A percentile compares a stretch with the other conserved stretches of the same genome.
phyloP scores from a whole-genome alignment of 2,113 vertebrate species.

The Ramphastos sulfuratus region DNA sequence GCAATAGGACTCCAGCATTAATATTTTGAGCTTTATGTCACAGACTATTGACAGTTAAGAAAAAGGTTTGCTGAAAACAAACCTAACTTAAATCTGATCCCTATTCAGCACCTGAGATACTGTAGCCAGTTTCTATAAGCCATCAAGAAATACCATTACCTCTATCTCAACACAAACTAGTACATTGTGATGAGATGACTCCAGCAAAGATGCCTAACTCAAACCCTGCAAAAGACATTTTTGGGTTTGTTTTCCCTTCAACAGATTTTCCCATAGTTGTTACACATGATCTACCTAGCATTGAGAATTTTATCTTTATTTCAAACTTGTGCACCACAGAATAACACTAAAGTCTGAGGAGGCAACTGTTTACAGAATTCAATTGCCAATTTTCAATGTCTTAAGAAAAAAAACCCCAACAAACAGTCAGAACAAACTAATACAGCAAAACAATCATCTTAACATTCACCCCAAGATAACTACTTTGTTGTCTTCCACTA shows the following conservation, averaged over 20 bases:
- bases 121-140: background rate
- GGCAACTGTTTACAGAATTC: background rate
- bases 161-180: background rate
- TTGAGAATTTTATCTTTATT: background rate
- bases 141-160: background rate
- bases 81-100: background rate
- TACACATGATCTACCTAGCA: background rate
- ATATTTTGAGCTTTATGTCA: background rate
- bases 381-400: background rate
- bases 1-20: background rate
- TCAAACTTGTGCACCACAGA: background rate
- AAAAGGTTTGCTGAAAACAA: background rate
- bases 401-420: background rate
- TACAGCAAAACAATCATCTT: background rate
- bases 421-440: background rate
- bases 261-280: background rate
- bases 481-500: background rate
- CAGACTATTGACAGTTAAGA: background rate
- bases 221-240: background rate
- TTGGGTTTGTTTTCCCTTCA: background rate
- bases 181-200: background rate
- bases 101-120: background rate
- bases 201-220: background rate
- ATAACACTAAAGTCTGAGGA: background rate
- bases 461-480: background rate